Evolutionary conservation across 2,888 invertebrate genomes (phyloP).

Genomic region (Apeira syringaria): DNA sequence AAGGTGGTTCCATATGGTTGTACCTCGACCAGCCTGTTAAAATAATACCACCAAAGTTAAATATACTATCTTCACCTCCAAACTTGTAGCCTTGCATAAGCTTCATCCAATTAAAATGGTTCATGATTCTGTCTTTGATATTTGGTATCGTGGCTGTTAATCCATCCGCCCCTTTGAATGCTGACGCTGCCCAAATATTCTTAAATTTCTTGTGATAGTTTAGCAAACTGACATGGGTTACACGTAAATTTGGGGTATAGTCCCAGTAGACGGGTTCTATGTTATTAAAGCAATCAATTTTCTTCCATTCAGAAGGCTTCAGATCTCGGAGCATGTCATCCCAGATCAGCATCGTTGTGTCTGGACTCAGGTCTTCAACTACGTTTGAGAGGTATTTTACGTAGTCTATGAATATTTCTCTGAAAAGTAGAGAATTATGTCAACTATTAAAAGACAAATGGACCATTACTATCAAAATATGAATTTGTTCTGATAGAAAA

Average conservation of each 20-base stretch:
- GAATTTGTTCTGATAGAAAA: too few relatives aligned
- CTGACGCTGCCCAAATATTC: conserved; percentile 91
- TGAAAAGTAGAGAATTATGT: conserved; percentile 43
- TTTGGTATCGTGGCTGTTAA: conserved; percentile 77
- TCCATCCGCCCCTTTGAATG: conserved; percentile 91
- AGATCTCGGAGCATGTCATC: conserved; percentile 90
- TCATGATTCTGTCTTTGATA: conserved; percentile 86
- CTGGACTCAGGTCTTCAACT: conserved; percentile 71
- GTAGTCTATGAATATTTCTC: conserved; percentile 85
- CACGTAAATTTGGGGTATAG: conserved; percentile 66
- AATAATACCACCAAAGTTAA: conserved; percentile 85
- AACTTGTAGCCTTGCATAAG: conserved; percentile 78
- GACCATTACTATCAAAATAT: too few relatives aligned
- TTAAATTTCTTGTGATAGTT: conserved; percentile 77
- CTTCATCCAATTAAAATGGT: conserved; percentile 89
- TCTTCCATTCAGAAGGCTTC: conserved; percentile 65
- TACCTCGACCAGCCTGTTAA: conserved; percentile 90
- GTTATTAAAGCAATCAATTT: conserved; percentile 67
- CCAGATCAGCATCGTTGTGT: conserved; percentile 88
- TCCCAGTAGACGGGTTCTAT: conserved; percentile 89
- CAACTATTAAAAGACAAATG: conserved; percentile 43
- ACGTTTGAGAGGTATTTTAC: conserved; percentile 78
- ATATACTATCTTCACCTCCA: conserved; percentile 42
- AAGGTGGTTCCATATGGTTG: conserved; percentile 85
- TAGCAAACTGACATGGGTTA: conserved; percentile 48